phyloP scores from a whole-genome alignment of 2,113 vertebrate species.

The Dinomys branickii region DNA sequence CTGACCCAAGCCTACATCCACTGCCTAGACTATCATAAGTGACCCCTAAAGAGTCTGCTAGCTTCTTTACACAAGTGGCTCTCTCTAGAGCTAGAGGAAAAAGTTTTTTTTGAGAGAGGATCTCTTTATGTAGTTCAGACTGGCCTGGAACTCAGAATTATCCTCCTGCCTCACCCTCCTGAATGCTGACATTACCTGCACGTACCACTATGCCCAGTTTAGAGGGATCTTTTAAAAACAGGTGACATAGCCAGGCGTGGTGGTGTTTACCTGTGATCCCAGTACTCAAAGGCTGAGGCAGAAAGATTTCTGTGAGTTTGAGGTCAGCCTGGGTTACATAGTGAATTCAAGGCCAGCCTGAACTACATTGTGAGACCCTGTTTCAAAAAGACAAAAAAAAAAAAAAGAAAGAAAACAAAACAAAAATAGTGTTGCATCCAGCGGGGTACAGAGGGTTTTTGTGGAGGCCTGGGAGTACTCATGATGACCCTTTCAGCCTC shows the following conservation, averaged over 20 bases:
- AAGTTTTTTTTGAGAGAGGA: too few species aligned
- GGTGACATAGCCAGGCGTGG: neutral
- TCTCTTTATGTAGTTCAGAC: too few species aligned
- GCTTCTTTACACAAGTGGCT: neutral
- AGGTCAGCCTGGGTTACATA: neutral
- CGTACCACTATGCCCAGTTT: too few species aligned
- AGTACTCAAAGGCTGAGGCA: neutral
- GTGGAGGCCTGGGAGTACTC: neutral
- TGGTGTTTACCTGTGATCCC: neutral
- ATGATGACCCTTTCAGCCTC: neutral
- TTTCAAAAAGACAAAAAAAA: neutral
- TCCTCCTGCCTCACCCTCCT: too few species aligned
- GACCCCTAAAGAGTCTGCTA: neutral
- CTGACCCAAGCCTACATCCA: neutral
- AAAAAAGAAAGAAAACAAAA: neutral
- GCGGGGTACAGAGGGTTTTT: neutral
- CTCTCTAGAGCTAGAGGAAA: neutral
- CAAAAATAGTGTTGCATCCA: neutral
- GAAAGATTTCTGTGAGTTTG: neutral
- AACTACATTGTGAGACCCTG: neutral
- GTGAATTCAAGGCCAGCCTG: neutral
- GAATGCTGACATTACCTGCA: too few species aligned
- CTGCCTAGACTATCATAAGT: neutral
- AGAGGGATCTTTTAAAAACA: neutral
- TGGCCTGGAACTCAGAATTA: too few species aligned